Base-by-base conservation (phyloP, 2,888 invertebrate species). In the Stictocephala bisonia region DNA sequence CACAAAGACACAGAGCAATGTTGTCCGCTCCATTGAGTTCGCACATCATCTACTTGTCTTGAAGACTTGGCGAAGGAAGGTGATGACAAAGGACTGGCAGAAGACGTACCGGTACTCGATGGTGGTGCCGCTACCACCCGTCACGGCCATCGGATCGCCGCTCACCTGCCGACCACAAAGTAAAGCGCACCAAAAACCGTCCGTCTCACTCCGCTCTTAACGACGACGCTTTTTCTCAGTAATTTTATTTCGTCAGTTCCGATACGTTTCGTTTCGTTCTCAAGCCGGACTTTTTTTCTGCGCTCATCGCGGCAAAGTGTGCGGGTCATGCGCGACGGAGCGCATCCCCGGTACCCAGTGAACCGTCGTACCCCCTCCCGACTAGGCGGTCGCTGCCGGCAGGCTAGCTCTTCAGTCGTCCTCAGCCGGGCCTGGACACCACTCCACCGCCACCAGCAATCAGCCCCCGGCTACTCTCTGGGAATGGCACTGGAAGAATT, bases 401-500 rank as follows among this genome's bases (percentile, higher is more conserved):
- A 27, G 51, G 3, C 29, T 6, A 11, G 11, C 3, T 15, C 51
- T 24, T 70, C 53, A 41, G 56, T 51, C 41, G 29, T 13, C 20
- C 15, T 56, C 70, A 24, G 48, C 69, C 24, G n/a, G n/a, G n/a
- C n/a, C n/a, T n/a, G n/a, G n/a, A n/a, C 35, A 18, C 53, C 70
- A 70, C 22, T 4, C 6, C 53, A 22, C 56, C 56, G 2, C 3
- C 13, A n/a, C 51, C n/a, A 24, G 7, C 18, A 24, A 51, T 24
- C 18, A 6, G 15, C 40, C 22, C 69, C 35, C 50, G 66, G 56
- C 56, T 69, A 67, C 68, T 75, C 72, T 73, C 77, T 75, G 73
- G 75, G 77, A 79, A 79, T 79, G 79, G 79, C 79, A 79, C 79
- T 79, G 78, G 78, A 79, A 79, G 79, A 79, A 79, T 79, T 79